Percentiles rank a stretch among this genome's conserved stretches.
Conservation (phyloP, 1,140 invertebrate genomes). For the Euwallacea fornicatus region DNA sequence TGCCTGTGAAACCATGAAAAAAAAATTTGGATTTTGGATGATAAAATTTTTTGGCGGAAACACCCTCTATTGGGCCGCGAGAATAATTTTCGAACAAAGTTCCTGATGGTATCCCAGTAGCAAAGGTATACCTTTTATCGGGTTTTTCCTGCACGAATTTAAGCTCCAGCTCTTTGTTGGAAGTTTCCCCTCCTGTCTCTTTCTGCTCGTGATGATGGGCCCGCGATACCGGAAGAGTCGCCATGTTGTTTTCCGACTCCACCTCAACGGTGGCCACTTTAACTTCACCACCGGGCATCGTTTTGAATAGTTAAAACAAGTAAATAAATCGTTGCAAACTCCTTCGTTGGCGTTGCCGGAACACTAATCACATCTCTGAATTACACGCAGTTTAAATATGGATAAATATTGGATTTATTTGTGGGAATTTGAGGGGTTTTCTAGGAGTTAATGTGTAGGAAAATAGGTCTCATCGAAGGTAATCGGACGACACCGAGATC, state of each 20-base stretch:
- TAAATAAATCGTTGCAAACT: slow-evolving; percentile 20
- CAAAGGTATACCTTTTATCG: slow-evolving; percentile 68
- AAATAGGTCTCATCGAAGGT: no score
- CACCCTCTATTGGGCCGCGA: no score
- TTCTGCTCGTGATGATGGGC: slow-evolving; percentile 43
- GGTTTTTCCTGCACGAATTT: slow-evolving; percentile 80
- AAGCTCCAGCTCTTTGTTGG: slow-evolving; percentile 82
- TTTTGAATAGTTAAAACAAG: not conserved
- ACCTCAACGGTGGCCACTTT: slow-evolving; percentile 84
- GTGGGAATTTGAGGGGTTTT: no score
- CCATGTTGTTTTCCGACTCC: slow-evolving; percentile 80
- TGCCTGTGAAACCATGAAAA: no score
- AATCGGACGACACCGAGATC: not conserved
- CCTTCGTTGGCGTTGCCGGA: slow-evolving; percentile 10
- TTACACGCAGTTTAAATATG: no score
- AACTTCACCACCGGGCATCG: slow-evolving; percentile 68
- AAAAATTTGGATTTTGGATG: no score
- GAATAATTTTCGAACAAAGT: no score
- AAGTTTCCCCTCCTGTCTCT: slow-evolving; percentile 62
- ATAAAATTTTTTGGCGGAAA: no score
- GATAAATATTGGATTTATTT: no score
- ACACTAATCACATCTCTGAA: no score
- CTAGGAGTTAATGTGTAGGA: no score
- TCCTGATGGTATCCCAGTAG: no score
- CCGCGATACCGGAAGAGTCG: slow-evolving; percentile 72